Evolutionary conservation across 2,797 vertebrate genomes (phyloP).

Genomic region (Falco novaeseelandiae): DNA sequence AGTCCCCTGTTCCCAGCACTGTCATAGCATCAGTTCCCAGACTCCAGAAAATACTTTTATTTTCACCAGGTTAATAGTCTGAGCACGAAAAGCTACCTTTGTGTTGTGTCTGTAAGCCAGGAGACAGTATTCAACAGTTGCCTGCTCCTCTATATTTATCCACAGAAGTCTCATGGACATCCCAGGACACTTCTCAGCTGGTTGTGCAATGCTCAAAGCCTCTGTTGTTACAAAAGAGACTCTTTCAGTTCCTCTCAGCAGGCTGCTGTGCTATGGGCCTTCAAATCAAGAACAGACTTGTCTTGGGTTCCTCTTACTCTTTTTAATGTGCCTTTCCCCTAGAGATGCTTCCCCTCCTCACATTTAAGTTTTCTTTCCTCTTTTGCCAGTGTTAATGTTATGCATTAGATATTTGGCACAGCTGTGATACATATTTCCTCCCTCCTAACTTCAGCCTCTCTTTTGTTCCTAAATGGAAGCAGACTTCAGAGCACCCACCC

Average conservation of each 20-base stretch:
- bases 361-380: conserved; percentile 39
- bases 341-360: conserved; percentile 31
- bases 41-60: neutral
- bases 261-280: neutral
- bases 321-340: conserved; percentile 41
- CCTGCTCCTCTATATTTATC: conserved; percentile 32
- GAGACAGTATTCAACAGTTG: neutral
- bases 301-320: conserved; percentile 33
- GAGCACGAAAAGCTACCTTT: neutral
- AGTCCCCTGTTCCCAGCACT: neutral
- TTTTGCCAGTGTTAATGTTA: conserved; percentile 18
- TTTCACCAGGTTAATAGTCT: neutral
- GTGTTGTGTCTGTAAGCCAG: neutral
- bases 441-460: neutral
- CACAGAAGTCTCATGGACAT: conserved; percentile 50
- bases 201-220: conserved; percentile 56
- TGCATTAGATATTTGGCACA: neutral
- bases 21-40: neutral
- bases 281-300: conserved; percentile 15
- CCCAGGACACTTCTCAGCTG: conserved; percentile 49
- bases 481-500: neutral
- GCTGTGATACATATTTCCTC: neutral
- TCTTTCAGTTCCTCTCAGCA: conserved; percentile 73
- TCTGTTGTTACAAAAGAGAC: conserved; percentile 52
- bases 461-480: conserved; percentile 19